Base-by-base conservation (phyloP, 2,797 vertebrate species). In the Chloroceryle inda region DNA sequence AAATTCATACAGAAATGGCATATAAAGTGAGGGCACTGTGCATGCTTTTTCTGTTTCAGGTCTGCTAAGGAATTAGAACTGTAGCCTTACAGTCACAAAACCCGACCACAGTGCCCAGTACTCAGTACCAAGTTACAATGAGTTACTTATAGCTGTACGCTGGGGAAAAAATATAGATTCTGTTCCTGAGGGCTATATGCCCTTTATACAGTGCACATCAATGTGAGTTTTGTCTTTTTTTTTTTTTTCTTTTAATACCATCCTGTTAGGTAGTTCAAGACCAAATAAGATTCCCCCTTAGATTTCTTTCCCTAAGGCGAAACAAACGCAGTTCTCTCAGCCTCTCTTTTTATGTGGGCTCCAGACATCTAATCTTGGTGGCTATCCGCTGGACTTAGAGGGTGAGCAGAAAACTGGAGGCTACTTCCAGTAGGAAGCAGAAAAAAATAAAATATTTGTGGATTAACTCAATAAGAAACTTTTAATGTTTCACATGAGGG, bases 61-160 rank as follows among this genome's bases (percentile, higher is more conserved):
- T 62, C 27, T 79, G 2, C 78, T 77, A 58, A 90, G 55, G 61
- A 95, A 95, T 82, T 58, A 71, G 38, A 91, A 95, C 18, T 27
- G n/a, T 76, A 26, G 38, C 29, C 59, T 86, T 83, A 72, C 33
- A 82, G 50, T 49, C 16, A 23, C 16, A 91, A 53, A 82, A 53
- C 15, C 8, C 2, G 5, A 31, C 75, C 59, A 45, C 11, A 40
- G 29, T 29, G 22, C 24, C 16, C 24, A 13, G 45, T 81, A 27
- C 29, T 86, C 23, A 45, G 14, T 53, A 49, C n/a, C 29, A 45
- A 53, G 59, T 71, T 68, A 45, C 88, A 64, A 67, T 42, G 20
- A 33, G 19, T 56, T 83, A 62, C 13, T 64, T 85, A 50, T 3
- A 91, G 7, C 56, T 88, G 38, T 26, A 61, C 62, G 13, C 14